A percentile compares a stretch with the other conserved stretches of the same genome.
Conservation (phyloP, 2,113 vertebrate genomes). For the Puma concolor region DNA sequence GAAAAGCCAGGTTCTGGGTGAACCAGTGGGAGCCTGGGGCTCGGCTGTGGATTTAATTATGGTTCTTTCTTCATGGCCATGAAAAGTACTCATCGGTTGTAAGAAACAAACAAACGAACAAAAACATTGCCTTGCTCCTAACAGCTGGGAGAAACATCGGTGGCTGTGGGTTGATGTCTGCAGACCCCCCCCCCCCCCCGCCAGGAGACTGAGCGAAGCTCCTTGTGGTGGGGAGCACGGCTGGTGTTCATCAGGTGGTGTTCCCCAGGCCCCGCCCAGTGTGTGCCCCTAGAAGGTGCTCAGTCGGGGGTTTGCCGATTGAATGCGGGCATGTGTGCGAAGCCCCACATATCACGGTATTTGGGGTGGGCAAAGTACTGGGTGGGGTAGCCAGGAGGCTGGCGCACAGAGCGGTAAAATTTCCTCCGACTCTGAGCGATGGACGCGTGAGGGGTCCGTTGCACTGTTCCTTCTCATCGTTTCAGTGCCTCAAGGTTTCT, state of each 20-base stretch:
- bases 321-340: background rate
- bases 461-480: background rate
- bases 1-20: background rate
- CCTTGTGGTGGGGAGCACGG: background rate
- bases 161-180: accelerated
- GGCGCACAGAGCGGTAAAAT: too few species aligned
- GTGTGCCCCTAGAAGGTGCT: background rate
- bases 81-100: background rate
- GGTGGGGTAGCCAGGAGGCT: background rate
- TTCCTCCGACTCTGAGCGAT: background rate
- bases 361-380: background rate
- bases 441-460: accelerated
- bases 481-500: background rate
- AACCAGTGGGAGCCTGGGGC: background rate
- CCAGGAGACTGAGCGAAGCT: accelerated
- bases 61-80: background rate
- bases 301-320: background rate
- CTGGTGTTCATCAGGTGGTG: background rate
- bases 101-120: too few species aligned
- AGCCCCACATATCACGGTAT: background rate
- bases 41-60: background rate
- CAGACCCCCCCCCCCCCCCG: background rate
- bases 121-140: too few species aligned
- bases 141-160: too few species aligned
- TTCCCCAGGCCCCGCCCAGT: background rate